Evolutionary conservation across 2,888 invertebrate species (phyloP), one percentile per base, ranked within the genome.

Genomic region (Ormia ochracea): DNA sequence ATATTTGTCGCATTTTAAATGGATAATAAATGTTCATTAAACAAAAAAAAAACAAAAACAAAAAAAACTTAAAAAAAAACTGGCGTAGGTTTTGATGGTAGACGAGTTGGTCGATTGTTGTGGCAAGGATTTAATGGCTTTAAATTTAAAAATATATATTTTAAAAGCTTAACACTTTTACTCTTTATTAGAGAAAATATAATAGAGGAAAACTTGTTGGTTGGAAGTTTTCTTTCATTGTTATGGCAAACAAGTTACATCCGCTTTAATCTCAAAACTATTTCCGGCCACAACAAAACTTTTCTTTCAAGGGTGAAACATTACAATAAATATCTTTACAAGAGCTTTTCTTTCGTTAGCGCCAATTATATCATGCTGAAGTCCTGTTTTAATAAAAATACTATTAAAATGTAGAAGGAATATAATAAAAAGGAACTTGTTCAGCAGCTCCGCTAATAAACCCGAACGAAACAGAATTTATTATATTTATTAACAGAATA

Each of bases 1-100:
- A 80, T 80, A 72, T 76, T 80, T 80, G 80, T 80, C 80, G 80
- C 80, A 72, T 80, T 76, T 76, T 76, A 80, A 80, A 80, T 80
- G 80, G 80, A 80, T 80, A 73, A 80, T 76, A 72, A 63, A 80
- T 80, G 80, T 80, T 80, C 73, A 76, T 80, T 76, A 80, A 80
- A 80, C n/a, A 74, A 69, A 54, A 72, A 69, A 48, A 26, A 48
- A 28, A 10, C 33, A 33, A 33, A 33, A 3, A 33, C n/a, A n/a
- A n/a, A n/a, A n/a, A n/a, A n/a, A n/a, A n/a, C n/a, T n/a, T n/a
- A n/a, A n/a, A 33, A 19, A 1, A 43, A 28, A 78, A 50, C 41
- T 31, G 45, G 31, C 36, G 58, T 59, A 36, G 36, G 14, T 50
- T 70, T 72, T 61, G 26, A 45, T 76, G 65, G 65, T 36, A 31